Percentiles rank a stretch among this genome's conserved stretches.
Conservation (phyloP, 2,113 vertebrate species). For the Hemiscyllium ocellatum region DNA sequence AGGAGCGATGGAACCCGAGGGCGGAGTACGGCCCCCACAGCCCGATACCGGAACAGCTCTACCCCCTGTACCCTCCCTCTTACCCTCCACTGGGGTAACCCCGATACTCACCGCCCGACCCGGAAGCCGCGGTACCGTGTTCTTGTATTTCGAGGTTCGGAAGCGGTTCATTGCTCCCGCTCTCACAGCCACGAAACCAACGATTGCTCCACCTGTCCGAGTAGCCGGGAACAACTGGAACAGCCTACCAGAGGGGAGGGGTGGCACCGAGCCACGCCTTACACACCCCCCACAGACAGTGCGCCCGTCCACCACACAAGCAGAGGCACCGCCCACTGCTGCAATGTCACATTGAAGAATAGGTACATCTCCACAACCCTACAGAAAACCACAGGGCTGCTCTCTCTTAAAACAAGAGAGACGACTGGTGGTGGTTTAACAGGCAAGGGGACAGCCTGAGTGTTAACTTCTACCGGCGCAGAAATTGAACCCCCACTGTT, state of each 20-base stretch:
- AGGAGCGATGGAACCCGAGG: neutral
- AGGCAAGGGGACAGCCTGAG: too few relatives aligned
- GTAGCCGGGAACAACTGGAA: neutral
- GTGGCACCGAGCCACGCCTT: neutral
- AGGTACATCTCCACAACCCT: too few relatives aligned
- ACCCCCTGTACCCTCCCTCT: too few relatives aligned
- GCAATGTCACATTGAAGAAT: neutral
- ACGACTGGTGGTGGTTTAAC: too few relatives aligned
- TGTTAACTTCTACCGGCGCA: too few relatives aligned
- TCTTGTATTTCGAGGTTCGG: slow-evolving; percentile 83
- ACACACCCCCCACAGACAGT: neutral
- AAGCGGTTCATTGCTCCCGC: slow-evolving; percentile 75
- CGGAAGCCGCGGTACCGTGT: slow-evolving; percentile 70
- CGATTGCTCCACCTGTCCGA: slow-evolving; percentile 21
- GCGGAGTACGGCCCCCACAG: neutral
- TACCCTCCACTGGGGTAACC: too few relatives aligned
- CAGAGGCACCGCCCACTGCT: neutral
- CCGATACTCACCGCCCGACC: slow-evolving; percentile 71
- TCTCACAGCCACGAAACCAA: neutral
- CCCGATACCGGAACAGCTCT: neutral
- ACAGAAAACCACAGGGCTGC: too few relatives aligned
- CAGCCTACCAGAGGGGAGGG: neutral
- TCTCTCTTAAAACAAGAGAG: too few relatives aligned
- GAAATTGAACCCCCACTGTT: too few relatives aligned
- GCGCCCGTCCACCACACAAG: neutral